phyloP scores from a whole-genome alignment of 2,888 invertebrate genomes.

The Torymus texanus region DNA sequence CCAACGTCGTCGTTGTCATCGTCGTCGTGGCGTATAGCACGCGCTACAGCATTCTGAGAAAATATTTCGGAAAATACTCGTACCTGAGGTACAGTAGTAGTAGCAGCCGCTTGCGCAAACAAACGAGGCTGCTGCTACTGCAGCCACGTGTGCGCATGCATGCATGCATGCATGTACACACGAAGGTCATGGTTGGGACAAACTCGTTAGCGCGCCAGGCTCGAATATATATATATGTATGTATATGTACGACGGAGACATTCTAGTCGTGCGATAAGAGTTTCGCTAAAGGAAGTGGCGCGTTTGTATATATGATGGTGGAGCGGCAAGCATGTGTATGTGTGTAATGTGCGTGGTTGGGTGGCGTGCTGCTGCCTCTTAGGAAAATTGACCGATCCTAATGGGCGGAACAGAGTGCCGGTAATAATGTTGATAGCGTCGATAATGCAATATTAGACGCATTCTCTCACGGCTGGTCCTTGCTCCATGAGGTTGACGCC shows the following conservation, averaged over 20 bases:
- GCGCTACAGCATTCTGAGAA: not conserved
- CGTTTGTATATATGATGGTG: too few relatives aligned
- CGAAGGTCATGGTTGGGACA: conserved; percentile 37
- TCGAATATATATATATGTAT: not conserved
- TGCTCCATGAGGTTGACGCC: not conserved
- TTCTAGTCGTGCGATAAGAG: conserved; percentile 24
- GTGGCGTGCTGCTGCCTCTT: conserved; percentile 58
- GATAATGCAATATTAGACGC: conserved; percentile 67
- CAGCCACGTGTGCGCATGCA: too few relatives aligned
- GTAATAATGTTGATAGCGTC: conserved; percentile 63
- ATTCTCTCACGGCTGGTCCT: conserved; percentile 15
- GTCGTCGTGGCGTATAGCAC: too few relatives aligned
- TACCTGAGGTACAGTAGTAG: too few relatives aligned
- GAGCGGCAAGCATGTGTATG: too few relatives aligned
- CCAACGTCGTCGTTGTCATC: too few relatives aligned
- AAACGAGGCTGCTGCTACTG: too few relatives aligned
- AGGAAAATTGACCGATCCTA: conserved; percentile 68
- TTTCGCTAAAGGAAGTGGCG: conserved; percentile 31
- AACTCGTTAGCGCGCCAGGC: conserved; percentile 33
- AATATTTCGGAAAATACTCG: not conserved
- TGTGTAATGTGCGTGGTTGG: too few relatives aligned
- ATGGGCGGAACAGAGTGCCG: conserved; percentile 61
- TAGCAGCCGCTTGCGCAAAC: too few relatives aligned
- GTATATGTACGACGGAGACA: not conserved
- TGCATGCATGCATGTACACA: too few relatives aligned